phyloP scores from a whole-genome alignment of 2,113 vertebrate species.

The Guaruba guarouba region DNA sequence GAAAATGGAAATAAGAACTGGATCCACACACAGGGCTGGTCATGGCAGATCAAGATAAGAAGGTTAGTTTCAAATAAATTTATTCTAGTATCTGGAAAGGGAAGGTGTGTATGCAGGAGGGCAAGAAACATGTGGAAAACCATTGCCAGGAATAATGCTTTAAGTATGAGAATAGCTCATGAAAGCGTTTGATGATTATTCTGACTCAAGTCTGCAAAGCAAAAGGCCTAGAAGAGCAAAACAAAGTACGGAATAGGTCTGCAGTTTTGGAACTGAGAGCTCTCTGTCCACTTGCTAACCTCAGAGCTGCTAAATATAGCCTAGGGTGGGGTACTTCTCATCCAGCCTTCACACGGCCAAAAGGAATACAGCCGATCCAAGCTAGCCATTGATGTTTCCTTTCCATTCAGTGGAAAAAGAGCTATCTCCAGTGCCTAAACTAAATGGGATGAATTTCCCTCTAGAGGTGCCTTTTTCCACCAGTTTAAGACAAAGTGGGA shows the following conservation, averaged over 20 bases:
- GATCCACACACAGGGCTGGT: neutral
- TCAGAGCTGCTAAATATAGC: neutral
- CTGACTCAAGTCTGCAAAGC: neutral
- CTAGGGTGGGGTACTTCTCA: neutral
- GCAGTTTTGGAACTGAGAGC: neutral
- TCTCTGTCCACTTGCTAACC: neutral
- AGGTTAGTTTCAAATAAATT: neutral
- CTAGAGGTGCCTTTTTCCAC: neutral
- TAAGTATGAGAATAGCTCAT: neutral
- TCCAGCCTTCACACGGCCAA: neutral
- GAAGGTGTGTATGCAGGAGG: neutral
- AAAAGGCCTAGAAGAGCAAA: neutral
- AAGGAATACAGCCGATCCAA: neutral
- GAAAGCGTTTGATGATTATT: neutral
- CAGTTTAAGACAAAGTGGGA: neutral
- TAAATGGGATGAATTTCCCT: neutral
- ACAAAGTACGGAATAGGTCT: neutral
- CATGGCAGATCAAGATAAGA: neutral
- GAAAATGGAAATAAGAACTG: neutral
- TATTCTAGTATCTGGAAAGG: neutral
- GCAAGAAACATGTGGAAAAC: neutral
- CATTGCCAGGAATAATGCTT: neutral
- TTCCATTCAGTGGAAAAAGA: neutral
- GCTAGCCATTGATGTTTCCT: neutral
- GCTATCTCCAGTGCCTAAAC: neutral